Percentiles rank a stretch among this genome's conserved stretches.
Conservation (phyloP, 2,797 vertebrate genomes). For the Rhabdomys pumilio region DNA sequence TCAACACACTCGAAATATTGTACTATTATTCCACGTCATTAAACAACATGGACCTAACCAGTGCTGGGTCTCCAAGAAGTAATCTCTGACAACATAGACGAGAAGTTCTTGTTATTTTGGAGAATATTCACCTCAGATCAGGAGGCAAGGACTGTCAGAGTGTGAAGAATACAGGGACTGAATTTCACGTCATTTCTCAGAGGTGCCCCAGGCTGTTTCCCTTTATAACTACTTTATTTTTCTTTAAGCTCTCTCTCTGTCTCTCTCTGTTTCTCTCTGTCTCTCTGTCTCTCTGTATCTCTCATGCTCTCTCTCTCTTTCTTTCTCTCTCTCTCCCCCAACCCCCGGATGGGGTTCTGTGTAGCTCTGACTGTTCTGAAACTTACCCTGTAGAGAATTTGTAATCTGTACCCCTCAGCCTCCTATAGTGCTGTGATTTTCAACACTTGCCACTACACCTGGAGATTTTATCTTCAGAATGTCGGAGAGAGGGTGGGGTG, state of each 20-base stretch:
- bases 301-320: too few relatives aligned
- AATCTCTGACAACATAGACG: background rate
- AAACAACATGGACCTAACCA: background rate
- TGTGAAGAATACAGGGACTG: background rate
- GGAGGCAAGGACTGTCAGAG: background rate
- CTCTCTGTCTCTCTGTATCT: too few relatives aligned
- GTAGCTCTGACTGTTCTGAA: background rate
- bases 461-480: background rate
- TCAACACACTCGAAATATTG: background rate
- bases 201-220: background rate
- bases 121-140: background rate
- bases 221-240: background rate
- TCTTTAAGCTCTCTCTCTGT: background rate
- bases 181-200: background rate
- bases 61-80: background rate
- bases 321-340: accelerated
- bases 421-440: background rate
- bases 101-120: background rate
- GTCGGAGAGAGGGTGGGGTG: background rate
- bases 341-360: background rate
- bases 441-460: background rate
- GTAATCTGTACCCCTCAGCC: background rate
- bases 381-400: background rate
- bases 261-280: accelerated
- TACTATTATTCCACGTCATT: background rate